These are phyloP conservation scores for Drosophila austrosaltans DNA, from an alignment of 2,888 invertebrate species.

Conservation along the genomic window DNA sequence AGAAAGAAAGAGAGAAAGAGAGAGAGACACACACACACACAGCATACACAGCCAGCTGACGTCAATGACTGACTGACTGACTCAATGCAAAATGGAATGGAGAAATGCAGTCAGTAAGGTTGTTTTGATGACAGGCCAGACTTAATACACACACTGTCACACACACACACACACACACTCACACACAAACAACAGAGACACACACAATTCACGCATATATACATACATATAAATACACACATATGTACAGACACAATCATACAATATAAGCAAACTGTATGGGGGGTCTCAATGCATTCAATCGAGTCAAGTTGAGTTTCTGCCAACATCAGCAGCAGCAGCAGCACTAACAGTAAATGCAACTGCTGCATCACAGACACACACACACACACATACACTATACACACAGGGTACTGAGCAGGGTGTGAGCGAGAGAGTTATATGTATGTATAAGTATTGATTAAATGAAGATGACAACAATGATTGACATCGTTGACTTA, in stretches of 20 bases:
- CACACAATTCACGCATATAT: conserved; percentile 19
- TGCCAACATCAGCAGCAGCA: conserved; percentile 52
- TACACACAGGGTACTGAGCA: neutral
- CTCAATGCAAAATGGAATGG: conserved; percentile 16
- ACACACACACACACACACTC: neutral
- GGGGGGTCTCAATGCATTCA: conserved; percentile 16
- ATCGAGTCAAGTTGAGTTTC: conserved; percentile 46
- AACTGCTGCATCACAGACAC: conserved; percentile 29
- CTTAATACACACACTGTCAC: conserved; percentile 22
- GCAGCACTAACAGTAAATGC: conserved; percentile 23
- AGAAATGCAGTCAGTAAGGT: conserved; percentile 37
- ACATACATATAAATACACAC: neutral
- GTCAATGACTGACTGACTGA: conserved; percentile 25
- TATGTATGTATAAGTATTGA: conserved; percentile 50
- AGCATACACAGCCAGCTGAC: neutral
- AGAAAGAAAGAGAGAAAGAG: neutral
- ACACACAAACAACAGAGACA: neutral
- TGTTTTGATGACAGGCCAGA: conserved; percentile 50
- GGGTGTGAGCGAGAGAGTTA: neutral
- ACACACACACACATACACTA: neutral
- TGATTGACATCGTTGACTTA: conserved; percentile 71
- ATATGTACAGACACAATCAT: no score
- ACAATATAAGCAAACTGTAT: neutral
- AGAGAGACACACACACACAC: neutral
- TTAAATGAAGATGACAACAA: conserved; percentile 72